phyloP scores from a whole-genome alignment of 2,113 vertebrate genomes.

The Dascyllus trimaculatus region DNA sequence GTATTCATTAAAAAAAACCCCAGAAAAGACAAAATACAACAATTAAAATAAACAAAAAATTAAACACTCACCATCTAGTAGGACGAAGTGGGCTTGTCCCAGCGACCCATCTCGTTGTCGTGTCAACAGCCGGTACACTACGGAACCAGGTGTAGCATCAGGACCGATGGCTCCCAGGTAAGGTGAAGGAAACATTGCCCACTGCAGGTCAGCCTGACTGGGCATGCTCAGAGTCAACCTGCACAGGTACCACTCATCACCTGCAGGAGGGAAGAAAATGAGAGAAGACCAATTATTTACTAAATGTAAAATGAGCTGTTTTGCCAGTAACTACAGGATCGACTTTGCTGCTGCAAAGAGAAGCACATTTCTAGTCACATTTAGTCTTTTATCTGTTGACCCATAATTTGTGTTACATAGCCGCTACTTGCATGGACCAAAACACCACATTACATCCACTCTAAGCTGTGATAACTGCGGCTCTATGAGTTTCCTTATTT shows the following conservation, averaged over 20 bases:
- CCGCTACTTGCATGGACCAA: too few species aligned
- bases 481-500: too few species aligned
- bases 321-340: neutral
- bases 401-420: too few species aligned
- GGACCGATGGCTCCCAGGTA: conserved; percentile 87
- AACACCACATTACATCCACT: too few species aligned
- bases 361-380: neutral
- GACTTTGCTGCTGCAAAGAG: neutral
- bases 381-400: neutral
- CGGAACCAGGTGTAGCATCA: conserved; percentile 81
- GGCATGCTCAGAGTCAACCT: conserved; percentile 85
- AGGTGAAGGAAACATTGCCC: conserved; percentile 90
- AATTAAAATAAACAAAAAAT: neutral
- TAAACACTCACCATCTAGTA: conserved; percentile 84
- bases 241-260: conserved; percentile 90
- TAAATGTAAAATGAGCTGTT: neutral
- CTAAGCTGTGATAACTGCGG: too few species aligned
- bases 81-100: conserved; percentile 81
- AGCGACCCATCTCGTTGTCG: conserved; percentile 66
- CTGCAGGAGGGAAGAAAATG: conserved; percentile 71
- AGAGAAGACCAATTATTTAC: neutral
- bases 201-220: conserved; percentile 85
- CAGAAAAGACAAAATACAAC: too few species aligned
- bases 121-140: conserved; percentile 85
- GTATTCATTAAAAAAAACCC: neutral